Percentiles rank a stretch among this genome's conserved stretches.
These are phyloP conservation scores for Euthynnus affinis DNA, from an alignment of 2,797 vertebrate genomes.

Conservation along the genomic window DNA sequence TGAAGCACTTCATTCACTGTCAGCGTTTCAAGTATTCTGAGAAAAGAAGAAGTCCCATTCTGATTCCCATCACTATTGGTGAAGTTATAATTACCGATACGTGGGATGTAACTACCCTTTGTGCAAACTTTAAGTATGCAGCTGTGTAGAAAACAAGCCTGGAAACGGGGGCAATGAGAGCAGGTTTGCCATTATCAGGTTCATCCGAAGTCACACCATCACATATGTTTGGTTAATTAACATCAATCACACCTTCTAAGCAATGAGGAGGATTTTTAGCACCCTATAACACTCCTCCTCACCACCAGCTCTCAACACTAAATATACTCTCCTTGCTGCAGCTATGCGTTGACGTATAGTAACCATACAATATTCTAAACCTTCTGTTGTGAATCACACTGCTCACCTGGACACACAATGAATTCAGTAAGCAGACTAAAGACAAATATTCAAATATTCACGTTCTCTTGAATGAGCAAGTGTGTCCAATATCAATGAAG, in stretches of 20 bases:
- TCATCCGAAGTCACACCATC: not conserved
- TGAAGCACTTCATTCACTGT: too few species aligned
- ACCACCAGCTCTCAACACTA: not conserved
- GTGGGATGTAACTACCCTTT: not conserved
- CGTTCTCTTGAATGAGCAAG: too few species aligned
- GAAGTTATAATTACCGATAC: too few species aligned
- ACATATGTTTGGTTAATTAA: slow-evolving; percentile 22
- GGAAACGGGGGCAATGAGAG: not conserved
- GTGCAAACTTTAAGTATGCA: not conserved
- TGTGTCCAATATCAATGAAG: too few species aligned
- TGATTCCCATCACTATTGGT: too few species aligned
- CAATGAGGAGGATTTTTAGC: not conserved
- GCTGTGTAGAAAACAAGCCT: not conserved
- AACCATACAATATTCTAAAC: not conserved
- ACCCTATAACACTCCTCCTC: not conserved
- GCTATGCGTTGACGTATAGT: not conserved
- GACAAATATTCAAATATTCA: not conserved
- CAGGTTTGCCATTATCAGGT: not conserved
- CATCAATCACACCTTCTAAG: slow-evolving; percentile 13
- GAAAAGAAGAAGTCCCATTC: too few species aligned
- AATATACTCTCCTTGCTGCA: slow-evolving; percentile 4
- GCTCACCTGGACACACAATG: not conserved
- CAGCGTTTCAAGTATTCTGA: too few species aligned
- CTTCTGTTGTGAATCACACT: not conserved
- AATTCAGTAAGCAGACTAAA: not conserved